Evolutionary conservation across 2,888 invertebrate genomes (phyloP).

Genomic region (Sclerodermus sp.): DNA sequence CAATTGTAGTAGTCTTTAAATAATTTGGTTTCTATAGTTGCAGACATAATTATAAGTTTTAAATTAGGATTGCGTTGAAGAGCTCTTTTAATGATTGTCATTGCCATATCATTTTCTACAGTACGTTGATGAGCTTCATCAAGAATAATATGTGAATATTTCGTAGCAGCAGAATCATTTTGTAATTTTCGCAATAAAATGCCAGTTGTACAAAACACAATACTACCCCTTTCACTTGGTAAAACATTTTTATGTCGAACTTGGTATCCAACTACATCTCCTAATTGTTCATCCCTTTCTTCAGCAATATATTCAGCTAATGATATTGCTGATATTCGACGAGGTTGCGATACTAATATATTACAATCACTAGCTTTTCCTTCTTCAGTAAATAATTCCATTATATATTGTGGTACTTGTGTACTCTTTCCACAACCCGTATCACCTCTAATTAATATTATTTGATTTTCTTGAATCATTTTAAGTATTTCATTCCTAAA

Average conservation of each 20-base stretch:
- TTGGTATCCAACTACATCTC: slow-evolving; percentile 69
- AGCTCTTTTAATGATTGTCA: slow-evolving; percentile 64
- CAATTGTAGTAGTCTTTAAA: slow-evolving; percentile 65
- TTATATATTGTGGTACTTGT: slow-evolving; percentile 67
- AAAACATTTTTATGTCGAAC: slow-evolving; percentile 63
- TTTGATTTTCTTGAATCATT: slow-evolving; percentile 59
- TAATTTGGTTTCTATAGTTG: slow-evolving; percentile 67
- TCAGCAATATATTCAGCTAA: slow-evolving; percentile 67
- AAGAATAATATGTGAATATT: slow-evolving; percentile 69
- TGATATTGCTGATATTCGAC: slow-evolving; percentile 70
- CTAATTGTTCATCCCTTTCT: slow-evolving; percentile 68
- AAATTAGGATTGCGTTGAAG: slow-evolving; percentile 61
- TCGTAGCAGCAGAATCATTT: slow-evolving; percentile 58
- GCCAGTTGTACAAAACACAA: slow-evolving; percentile 74
- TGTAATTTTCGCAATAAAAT: slow-evolving; percentile 61
- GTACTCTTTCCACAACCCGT: slow-evolving; percentile 78
- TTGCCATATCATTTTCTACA: slow-evolving; percentile 68
- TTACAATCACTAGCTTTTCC: slow-evolving; percentile 59
- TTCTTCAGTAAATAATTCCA: slow-evolving; percentile 59
- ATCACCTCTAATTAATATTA: slow-evolving; percentile 68
- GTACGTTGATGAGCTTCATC: slow-evolving; percentile 78
- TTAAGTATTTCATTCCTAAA: slow-evolving; percentile 61
- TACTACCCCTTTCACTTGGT: slow-evolving; percentile 62
- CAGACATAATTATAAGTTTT: slow-evolving; percentile 73
- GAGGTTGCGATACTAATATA: slow-evolving; percentile 69